These are phyloP conservation scores for Ophioninae sp. DNA, from an alignment of 2,888 invertebrate genomes.

Conservation along the genomic window DNA sequence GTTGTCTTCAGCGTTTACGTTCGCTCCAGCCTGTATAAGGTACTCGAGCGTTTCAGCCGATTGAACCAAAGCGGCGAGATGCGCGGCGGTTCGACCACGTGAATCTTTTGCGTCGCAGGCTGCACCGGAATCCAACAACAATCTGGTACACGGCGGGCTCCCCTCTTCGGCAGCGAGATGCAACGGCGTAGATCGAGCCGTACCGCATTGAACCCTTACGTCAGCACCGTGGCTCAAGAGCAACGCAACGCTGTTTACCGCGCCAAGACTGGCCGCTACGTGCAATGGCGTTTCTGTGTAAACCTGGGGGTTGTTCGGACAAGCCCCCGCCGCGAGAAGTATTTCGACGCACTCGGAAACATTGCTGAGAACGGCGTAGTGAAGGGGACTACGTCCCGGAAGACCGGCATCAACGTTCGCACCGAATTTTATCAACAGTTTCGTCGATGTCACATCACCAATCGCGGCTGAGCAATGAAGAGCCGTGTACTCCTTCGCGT, in stretches of 20 bases:
- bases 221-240: conserved; percentile 91
- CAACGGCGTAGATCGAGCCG: conserved; percentile 89
- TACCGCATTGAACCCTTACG: conserved; percentile 88
- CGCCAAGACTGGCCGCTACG: conserved; percentile 89
- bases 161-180: conserved; percentile 95
- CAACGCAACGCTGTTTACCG: conserved; percentile 86
- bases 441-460: conserved; percentile 84
- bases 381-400: conserved; percentile 87
- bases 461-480: conserved; percentile 90
- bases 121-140: conserved; percentile 89
- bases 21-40: conserved; percentile 85
- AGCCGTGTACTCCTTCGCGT: conserved; percentile 86
- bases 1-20: conserved; percentile 86
- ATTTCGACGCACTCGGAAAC: conserved; percentile 88
- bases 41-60: conserved; percentile 89
- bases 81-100: conserved; percentile 91
- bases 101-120: conserved; percentile 89
- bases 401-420: conserved; percentile 91
- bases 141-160: conserved; percentile 88
- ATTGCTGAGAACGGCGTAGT: conserved; percentile 91
- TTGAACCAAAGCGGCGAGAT: conserved; percentile 91
- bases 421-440: conserved; percentile 86
- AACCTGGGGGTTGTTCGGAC: conserved; percentile 92
- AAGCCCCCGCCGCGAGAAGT: conserved; percentile 89
- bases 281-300: conserved; percentile 93